Evolutionary conservation across 2,113 vertebrate genomes (phyloP).

Genomic region (Oncorhynchus kisutch): DNA sequence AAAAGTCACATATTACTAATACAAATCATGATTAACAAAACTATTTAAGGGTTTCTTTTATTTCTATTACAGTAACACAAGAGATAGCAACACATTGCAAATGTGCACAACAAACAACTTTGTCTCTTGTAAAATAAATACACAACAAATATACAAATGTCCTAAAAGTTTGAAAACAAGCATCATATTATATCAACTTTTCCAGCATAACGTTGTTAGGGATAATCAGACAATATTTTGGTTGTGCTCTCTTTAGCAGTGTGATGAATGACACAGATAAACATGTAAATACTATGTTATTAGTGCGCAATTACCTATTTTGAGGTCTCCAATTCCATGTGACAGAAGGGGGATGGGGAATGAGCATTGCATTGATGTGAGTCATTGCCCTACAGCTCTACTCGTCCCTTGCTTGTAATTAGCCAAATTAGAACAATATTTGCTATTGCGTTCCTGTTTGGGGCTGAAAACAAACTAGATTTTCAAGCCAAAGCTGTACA

Average conservation of each 20-base stretch:
- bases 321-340: too few relatives aligned
- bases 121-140: conserved; percentile 71
- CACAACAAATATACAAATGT: conserved; percentile 45
- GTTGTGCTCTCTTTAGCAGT: conserved; percentile 1
- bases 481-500: neutral
- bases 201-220: neutral
- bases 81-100: conserved; percentile 54
- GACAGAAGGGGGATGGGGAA: too few relatives aligned
- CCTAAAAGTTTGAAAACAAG: conserved; percentile 16
- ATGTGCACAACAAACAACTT: conserved; percentile 58
- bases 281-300: neutral
- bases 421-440: too few relatives aligned
- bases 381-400: too few relatives aligned
- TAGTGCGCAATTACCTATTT: neutral
- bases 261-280: neutral
- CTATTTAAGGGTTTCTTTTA: conserved; percentile 51
- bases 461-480: neutral
- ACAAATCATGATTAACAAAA: neutral
- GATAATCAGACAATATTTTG: neutral
- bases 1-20: neutral
- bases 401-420: too few relatives aligned
- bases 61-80: conserved; percentile 68
- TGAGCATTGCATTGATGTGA: too few relatives aligned
- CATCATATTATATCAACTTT: neutral
- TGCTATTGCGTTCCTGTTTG: neutral